A percentile compares a stretch with the other conserved stretches of the same genome.
These are phyloP conservation scores for Tichodroma muraria DNA, from an alignment of 2,113 vertebrate genomes.

Conservation along the genomic window DNA sequence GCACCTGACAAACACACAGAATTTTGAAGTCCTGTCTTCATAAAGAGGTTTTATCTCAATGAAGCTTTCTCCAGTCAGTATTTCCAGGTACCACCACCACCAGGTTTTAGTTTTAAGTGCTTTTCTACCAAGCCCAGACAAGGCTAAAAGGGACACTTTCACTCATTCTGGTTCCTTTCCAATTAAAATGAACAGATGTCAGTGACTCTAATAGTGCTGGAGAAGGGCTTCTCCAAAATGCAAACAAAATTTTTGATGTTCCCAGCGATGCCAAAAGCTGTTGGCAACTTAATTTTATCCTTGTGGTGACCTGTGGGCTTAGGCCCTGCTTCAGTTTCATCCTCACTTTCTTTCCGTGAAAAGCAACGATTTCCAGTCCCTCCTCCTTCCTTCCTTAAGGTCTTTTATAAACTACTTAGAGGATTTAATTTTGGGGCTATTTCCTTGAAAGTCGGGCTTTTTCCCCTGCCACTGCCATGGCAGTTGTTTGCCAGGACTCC, in stretches of 20 bases:
- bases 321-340: not conserved
- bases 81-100: not conserved
- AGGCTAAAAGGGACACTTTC: not conserved
- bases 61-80: not conserved
- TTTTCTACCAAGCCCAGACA: not conserved
- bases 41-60: not conserved
- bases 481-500: not conserved
- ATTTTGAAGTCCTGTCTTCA: not conserved
- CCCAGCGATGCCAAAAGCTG: fast-evolving
- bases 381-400: not conserved
- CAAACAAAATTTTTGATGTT: not conserved
- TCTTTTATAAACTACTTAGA: not conserved
- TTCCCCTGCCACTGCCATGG: not conserved
- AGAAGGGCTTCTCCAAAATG: not conserved
- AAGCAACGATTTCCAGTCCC: not conserved
- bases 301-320: not conserved
- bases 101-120: not conserved
- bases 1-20: not conserved
- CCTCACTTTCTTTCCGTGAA: not conserved
- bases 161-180: not conserved
- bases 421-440: not conserved
- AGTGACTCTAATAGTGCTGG: not conserved
- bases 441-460: not conserved
- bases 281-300: not conserved
- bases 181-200: not conserved